Base-by-base conservation (phyloP, 2,888 invertebrate species). In the Caenorhabditis sp. region DNA sequence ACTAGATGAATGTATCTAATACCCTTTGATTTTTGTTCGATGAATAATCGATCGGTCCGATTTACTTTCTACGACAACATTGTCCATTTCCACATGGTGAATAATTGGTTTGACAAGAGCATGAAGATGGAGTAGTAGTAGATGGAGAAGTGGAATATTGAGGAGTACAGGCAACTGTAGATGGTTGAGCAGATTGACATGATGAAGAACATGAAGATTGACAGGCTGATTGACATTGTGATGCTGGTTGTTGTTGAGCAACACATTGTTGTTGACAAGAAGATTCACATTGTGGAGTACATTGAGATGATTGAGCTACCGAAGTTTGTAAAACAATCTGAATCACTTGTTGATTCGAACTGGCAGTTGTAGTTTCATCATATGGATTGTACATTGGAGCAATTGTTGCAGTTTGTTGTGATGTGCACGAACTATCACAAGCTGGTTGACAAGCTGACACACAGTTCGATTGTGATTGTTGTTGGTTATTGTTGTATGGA, bases 11-110 rank as follows among this genome's bases (percentile, higher is more conserved):
- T 19, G 8, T 36, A n/a, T 58, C 58, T 26, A 37, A 37, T 5
- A n/a, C 37, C 12, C 14, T 26, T 21, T 24, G 10, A 58, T 58
- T 37, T 37, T 31, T 26, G n/a, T 58, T 58, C 43, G 36, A 14
- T 43, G n/a, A n/a, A n/a, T 43, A 3, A 5, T 43, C 43, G 37
- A n/a, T 24, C 57, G 14, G n/a, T 21, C 5, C 36, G 24, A 36
- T 71, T 64, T 71, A 79, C 76, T 77, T 77, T 66, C 77, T 69
- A 27, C 71, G 58, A 68, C 79, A 79, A 73, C 79, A 79, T 67
- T 79, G 79, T 71, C 79, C 77, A 60, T 69, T 74, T 61, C 64
- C 67, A 62, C 79, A 79, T 60, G 79, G 79, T 19, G 70, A 69
- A 68, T 79, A 79, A 72, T 77, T 77, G 23, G 58, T 31, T 66